Conservation (phyloP, 1,140 invertebrate genomes). For the Drosophila equinoxialis region DNA sequence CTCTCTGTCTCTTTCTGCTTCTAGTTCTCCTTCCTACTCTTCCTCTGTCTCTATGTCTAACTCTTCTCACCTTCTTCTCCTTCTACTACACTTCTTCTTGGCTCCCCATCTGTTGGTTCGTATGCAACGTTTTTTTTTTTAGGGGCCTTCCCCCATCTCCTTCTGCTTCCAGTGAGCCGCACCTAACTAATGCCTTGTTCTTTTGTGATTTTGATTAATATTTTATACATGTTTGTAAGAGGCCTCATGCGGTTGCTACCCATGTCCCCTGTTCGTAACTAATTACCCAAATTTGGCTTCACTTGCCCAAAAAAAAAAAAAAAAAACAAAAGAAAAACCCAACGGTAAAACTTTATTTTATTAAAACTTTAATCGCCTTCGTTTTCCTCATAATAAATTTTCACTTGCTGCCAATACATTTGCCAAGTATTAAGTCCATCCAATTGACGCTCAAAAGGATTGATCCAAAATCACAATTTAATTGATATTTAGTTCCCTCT, state of each 20-base stretch:
- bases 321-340: conserved; percentile 33
- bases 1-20: not conserved
- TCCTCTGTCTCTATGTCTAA: not conserved
- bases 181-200: conserved; percentile 57
- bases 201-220: conserved; percentile 76
- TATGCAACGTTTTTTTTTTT: conserved; percentile 56
- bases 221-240: conserved; percentile 64
- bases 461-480: conserved; percentile 53
- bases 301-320: conserved; percentile 68
- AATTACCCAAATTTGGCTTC: conserved; percentile 80
- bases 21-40: not conserved
- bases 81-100: conserved; percentile 9
- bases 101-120: conserved; percentile 5
- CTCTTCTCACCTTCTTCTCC: not conserved
- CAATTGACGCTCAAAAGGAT: conserved; percentile 45
- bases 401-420: not conserved
- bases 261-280: conserved; percentile 47
- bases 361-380: not conserved
- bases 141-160: conserved; percentile 74
- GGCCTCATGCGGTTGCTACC: conserved; percentile 59
- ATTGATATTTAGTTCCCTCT: too few species aligned
- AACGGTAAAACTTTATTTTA: conserved; percentile 67
- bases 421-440: conserved; percentile 1
- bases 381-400: conserved; percentile 30
- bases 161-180: conserved; percentile 24